phyloP scores from a whole-genome alignment of 2,888 invertebrate species.

The Leistus spinibarbis region DNA sequence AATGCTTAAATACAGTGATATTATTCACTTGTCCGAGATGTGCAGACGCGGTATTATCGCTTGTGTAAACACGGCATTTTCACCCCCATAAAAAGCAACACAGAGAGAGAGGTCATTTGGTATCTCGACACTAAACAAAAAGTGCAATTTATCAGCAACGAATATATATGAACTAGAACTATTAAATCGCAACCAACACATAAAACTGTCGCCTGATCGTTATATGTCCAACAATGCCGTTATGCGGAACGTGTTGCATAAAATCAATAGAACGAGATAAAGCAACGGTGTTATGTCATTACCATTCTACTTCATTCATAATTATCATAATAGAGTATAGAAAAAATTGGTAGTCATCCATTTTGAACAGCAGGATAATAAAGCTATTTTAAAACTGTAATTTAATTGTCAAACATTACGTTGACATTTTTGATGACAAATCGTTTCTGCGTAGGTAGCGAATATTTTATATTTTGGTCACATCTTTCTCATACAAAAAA shows the following conservation, averaged over 20 bases:
- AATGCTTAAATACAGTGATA: conserved; percentile 6
- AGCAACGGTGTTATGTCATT: neutral
- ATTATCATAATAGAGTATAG: neutral
- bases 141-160: conserved; percentile 34
- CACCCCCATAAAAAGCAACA: conserved; percentile 14
- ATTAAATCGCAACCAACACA: conserved; percentile 8
- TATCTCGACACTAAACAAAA: conserved; percentile 39
- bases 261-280: conserved; percentile 14
- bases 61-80: conserved; percentile 30
- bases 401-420: neutral
- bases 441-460: neutral
- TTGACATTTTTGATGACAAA: neutral
- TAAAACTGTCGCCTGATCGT: conserved; percentile 12
- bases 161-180: conserved; percentile 16
- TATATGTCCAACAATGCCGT: conserved; percentile 1
- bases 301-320: conserved; percentile 5
- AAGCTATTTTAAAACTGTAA: neutral
- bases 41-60: conserved; percentile 14
- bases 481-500: neutral
- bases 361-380: neutral
- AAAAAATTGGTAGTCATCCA: neutral
- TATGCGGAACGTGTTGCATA: conserved; percentile 20
- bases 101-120: conserved; percentile 24
- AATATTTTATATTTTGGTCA: neutral
- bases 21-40: conserved; percentile 21